Base-by-base conservation (phyloP, 2,888 invertebrate species). In the Drosophila atroscutellata region DNA sequence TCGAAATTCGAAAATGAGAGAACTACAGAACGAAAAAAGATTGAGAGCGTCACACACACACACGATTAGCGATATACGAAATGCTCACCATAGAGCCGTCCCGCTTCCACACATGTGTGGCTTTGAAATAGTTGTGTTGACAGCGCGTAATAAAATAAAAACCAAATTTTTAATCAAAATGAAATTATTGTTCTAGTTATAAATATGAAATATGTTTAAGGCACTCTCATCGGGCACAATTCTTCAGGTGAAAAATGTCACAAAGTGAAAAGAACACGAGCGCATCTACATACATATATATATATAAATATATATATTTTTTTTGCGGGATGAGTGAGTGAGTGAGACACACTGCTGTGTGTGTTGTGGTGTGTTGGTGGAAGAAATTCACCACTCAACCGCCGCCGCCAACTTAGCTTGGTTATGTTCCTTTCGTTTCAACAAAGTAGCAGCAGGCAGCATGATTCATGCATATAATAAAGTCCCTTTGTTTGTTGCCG, bases 1-100 rank as follows among this genome's bases (percentile, higher is more conserved):
- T 84, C 84, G 88, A 90, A 89, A 59, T 90, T 85, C 90, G 90
- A 85, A 85, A 80, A 72, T 66, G 52, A 70, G 70, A 71, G 76
- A 67, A 51, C 54, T 34, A 37, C 34, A 45, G 34, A 77, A 34
- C 8, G 57, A 47, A 71, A 61, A 20, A 20, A 45, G 7, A 45
- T 24, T 45, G 60, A 77, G 78, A 45, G 36, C 28, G 18, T 39
- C n/a, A 64, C 60, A 47, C 65, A 66, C 65, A 66, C 61, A 66
- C 11, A 34, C 34, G 49, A 18, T 20, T 20, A 7, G 20, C 20
- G 39, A 54, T 34, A 65, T 39, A 32, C 56, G 45, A 66, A 50
- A 51, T 58, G 37, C 39, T 36, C 54, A 57, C 30, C 24, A 42
- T 79, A 75, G 55, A 75, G 71, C 68, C 68, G 69, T 87, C 88